Conservation (phyloP, 2,797 vertebrate genomes). For the Coendou prehensilis region DNA sequence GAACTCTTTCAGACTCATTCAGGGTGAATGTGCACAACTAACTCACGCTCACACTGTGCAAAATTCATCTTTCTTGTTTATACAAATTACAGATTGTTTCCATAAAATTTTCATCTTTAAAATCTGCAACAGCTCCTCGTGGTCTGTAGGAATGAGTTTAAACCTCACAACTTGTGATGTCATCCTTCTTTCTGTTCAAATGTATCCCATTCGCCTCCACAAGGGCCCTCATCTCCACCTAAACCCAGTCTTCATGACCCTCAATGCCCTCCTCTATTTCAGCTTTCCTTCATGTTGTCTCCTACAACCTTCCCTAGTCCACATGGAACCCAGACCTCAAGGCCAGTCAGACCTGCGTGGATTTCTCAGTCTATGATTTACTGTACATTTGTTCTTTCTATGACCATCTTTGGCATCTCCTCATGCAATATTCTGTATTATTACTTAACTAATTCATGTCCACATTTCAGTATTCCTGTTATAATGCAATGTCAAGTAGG, state of each 20-base stretch:
- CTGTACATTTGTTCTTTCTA: background rate
- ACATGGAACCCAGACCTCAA: background rate
- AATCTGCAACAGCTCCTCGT: background rate
- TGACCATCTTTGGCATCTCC: background rate
- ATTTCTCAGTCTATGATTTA: background rate
- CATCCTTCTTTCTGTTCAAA: background rate
- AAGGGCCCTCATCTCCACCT: background rate
- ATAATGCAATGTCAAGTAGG: background rate
- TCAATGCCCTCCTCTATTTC: background rate
- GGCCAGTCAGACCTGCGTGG: background rate
- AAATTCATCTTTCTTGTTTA: constrained; percentile 8
- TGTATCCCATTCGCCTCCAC: background rate
- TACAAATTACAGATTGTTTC: background rate
- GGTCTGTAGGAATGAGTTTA: background rate
- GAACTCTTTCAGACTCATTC: background rate
- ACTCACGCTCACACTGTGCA: background rate
- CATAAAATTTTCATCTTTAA: constrained; percentile 9
- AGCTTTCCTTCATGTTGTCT: background rate
- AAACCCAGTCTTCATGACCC: background rate
- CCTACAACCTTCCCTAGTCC: background rate
- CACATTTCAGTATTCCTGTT: background rate
- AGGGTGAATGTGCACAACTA: background rate
- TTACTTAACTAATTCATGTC: background rate
- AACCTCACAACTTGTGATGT: background rate
- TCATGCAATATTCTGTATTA: background rate